Base-by-base conservation (phyloP, 2,797 vertebrate genomes). In the Thaleichthys pacificus region DNA sequence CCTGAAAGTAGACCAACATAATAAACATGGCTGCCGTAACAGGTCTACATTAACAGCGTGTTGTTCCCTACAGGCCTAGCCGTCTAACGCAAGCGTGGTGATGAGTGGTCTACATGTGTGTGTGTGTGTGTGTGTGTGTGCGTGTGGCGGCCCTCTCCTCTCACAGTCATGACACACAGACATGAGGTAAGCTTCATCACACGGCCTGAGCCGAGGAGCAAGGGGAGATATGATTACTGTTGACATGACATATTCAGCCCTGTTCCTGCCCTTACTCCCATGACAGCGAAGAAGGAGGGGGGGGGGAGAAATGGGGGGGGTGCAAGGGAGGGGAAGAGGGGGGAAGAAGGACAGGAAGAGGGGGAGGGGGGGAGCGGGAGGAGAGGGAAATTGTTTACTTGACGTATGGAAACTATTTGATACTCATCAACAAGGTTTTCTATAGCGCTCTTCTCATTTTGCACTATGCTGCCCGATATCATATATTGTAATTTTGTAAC, bases 191-290 rank as follows among this genome's bases (percentile, higher is more conserved):
- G 62, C 38, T 56, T 61, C 71, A 57, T 62, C 62, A 24, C 38
- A 71, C 38, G 3, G 56, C 5, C 47, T 28, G 32, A 63, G 14
- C 69, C 68, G 54, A 12, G 49, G 32, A 66, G 17, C 61, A 66
- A 32, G 32, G 35, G 32, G 51, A 77, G 76, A 83, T 78, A 42
- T 80, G 69, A 86, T 81, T 77, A 71, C 66, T 63, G 70, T 66
- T 76, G 78, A 75, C 77, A 51, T 71, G 66, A 77, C 61, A 58
- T 51, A 63, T 72, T 61, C 56, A 76, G 63, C 35, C 62, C 58
- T 49, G 69, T 72, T 60, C 38, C 49, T 32, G 19, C 32, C 30
- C 30, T 47, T 67, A 65, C 69, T 22, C 72, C 28, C 38, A 11
- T 47, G 42, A 47, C 42, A 47, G 42, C 12, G 42, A 47, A 47